phyloP scores from a whole-genome alignment of 1,140 invertebrate species.

The Drosophila kohkoa region DNA sequence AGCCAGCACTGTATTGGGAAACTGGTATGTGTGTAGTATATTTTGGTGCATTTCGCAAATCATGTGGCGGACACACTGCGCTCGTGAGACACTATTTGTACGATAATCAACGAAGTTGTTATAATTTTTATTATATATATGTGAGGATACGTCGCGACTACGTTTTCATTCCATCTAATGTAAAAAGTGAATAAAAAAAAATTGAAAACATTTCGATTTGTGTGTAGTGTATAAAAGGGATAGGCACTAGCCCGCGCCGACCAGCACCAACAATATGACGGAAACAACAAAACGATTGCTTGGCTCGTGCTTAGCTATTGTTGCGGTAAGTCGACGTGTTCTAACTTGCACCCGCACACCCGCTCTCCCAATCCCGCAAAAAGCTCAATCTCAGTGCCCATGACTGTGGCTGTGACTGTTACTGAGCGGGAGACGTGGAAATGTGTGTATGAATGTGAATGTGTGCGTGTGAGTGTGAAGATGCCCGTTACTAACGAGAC shows the following conservation, averaged over 20 bases:
- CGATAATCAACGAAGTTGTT: constrained; percentile 33
- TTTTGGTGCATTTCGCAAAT: background rate
- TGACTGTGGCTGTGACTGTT: constrained; percentile 5
- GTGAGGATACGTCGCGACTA: constrained; percentile 45
- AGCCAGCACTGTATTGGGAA: too few relatives aligned
- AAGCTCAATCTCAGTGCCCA: background rate
- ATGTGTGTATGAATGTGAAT: background rate
- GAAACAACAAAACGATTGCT: constrained; percentile 60
- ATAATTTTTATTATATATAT: constrained; percentile 35
- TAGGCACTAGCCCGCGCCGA: constrained; percentile 32
- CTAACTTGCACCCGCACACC: constrained; percentile 34
- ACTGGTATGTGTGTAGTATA: background rate
- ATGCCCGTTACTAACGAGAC: background rate
- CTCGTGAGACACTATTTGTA: constrained; percentile 16
- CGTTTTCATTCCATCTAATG: constrained; percentile 68
- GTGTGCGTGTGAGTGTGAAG: too few relatives aligned
- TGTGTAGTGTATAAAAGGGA: constrained; percentile 38
- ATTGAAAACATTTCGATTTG: constrained; percentile 40
- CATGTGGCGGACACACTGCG: background rate
- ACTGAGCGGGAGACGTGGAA: constrained; percentile 11
- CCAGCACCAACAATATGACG: constrained; percentile 50
- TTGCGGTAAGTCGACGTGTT: constrained; percentile 79
- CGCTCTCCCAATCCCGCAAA: constrained; percentile 6
- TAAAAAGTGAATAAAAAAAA: constrained; percentile 55
- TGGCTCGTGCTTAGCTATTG: constrained; percentile 64